Evolutionary conservation across 2,797 vertebrate genomes (phyloP).

Genomic region (Vespertilio murinus): DNA sequence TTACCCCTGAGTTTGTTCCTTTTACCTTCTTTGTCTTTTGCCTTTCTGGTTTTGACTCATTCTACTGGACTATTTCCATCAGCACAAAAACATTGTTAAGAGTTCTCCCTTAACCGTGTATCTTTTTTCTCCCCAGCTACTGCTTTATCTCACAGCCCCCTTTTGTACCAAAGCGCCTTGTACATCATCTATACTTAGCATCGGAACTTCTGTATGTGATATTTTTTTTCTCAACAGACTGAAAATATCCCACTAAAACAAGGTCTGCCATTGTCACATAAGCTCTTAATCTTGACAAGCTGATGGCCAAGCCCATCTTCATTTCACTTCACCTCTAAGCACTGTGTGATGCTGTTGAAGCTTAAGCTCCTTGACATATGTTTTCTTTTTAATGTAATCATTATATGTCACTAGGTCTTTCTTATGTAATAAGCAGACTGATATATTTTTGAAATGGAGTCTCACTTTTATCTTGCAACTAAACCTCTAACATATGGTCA

Average conservation of each 20-base stretch:
- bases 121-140: neutral
- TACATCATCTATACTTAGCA: neutral
- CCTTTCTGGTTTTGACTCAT: neutral
- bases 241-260: neutral
- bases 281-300: neutral
- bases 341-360: neutral
- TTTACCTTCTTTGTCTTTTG: neutral
- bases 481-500: neutral
- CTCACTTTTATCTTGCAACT: neutral
- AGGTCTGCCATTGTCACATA: neutral
- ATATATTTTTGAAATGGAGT: neutral
- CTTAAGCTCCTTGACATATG: neutral
- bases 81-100: neutral
- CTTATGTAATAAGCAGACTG: neutral
- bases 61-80: neutral
- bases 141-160: neutral
- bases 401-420: neutral
- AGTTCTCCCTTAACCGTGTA: neutral
- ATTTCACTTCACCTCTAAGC: neutral
- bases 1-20: neutral
- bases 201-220: neutral
- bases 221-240: neutral
- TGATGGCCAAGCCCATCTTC: neutral
- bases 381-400: neutral
- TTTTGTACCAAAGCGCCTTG: neutral